Evolutionary conservation across 2,113 vertebrate species (phyloP).

Genomic region (Pterocles burchelli): DNA sequence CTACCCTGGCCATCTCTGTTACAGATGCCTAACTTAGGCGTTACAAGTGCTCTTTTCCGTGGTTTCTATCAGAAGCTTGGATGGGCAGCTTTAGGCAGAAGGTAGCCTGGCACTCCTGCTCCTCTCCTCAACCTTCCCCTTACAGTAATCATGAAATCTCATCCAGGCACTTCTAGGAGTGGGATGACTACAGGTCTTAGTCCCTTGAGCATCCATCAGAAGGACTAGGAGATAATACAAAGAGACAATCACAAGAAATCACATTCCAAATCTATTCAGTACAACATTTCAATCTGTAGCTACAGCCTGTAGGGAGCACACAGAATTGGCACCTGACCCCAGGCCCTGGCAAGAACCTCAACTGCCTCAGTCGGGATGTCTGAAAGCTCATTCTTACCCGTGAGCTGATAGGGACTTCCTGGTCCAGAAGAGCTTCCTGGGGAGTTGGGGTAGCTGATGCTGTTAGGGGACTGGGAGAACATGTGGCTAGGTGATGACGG

Average conservation of each 20-base stretch:
- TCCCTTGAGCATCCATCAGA: not conserved
- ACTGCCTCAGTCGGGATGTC: not conserved
- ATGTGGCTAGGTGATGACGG: constrained; percentile 80
- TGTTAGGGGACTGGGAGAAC: constrained; percentile 83
- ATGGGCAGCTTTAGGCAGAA: not conserved
- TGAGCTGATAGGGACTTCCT: constrained; percentile 88
- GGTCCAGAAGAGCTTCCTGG: constrained; percentile 87
- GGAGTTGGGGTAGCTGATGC: constrained; percentile 85
- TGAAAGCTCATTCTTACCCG: constrained; percentile 74
- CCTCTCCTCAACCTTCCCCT: not conserved
- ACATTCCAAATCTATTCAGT: not conserved
- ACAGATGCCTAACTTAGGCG: not conserved
- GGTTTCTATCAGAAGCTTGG: not conserved
- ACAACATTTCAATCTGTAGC: not conserved
- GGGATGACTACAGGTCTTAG: not conserved
- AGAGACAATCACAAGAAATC: not conserved
- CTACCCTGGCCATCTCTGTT: not conserved
- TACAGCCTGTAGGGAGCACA: not conserved
- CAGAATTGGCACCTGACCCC: not conserved
- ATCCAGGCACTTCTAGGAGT: not conserved
- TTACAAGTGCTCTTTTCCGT: not conserved
- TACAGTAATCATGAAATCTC: not conserved
- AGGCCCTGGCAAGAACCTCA: not conserved
- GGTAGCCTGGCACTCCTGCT: not conserved
- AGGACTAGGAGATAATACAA: not conserved